Conservation (phyloP, 2,113 vertebrate species). For the Synchiropus splendidus region DNA sequence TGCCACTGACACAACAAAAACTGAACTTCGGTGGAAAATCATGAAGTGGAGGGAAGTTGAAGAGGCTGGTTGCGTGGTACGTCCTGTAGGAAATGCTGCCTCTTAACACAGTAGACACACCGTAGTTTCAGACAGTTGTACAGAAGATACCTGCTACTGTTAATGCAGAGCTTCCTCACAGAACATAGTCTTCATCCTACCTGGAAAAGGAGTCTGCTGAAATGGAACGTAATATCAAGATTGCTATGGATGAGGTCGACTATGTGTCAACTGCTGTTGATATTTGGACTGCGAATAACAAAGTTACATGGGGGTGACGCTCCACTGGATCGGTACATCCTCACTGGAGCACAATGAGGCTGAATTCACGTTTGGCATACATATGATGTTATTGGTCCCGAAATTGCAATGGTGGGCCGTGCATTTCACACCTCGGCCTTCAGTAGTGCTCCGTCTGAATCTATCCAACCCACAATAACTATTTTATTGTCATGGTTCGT, state of each 20-base stretch:
- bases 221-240: neutral
- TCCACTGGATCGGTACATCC: neutral
- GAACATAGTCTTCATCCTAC: neutral
- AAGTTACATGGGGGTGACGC: neutral
- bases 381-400: neutral
- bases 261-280: neutral
- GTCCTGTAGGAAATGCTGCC: neutral
- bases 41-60: too few species aligned
- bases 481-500: too few species aligned
- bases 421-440: too few species aligned
- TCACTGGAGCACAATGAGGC: neutral
- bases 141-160: neutral
- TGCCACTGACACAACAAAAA: too few species aligned
- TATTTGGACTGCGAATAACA: neutral
- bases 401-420: too few species aligned
- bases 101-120: neutral
- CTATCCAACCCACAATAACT: too few species aligned
- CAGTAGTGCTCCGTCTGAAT: too few species aligned
- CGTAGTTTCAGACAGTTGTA: neutral
- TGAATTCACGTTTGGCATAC: neutral
- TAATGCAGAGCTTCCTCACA: neutral
- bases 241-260: neutral
- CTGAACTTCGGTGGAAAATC: too few species aligned
- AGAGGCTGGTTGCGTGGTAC: too few species aligned
- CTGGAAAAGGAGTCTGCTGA: neutral